Conservation (phyloP, 2,797 vertebrate genomes). For the Octomys mimax region DNA sequence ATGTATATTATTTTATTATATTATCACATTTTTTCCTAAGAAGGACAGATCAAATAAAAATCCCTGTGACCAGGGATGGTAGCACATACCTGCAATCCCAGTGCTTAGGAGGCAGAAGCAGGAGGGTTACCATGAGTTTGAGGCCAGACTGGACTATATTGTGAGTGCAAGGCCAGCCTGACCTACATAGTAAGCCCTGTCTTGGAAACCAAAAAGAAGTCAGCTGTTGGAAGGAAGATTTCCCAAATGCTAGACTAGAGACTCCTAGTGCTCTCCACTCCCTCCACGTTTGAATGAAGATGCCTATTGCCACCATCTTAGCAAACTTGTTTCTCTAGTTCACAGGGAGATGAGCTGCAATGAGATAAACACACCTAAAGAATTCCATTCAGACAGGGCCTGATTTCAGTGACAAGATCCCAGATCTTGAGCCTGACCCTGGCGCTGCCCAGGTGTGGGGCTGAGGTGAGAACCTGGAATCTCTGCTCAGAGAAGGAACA, state of each 20-base stretch:
- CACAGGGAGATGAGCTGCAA: background rate
- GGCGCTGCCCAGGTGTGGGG: background rate
- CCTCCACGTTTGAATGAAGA: background rate
- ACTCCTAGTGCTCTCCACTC: background rate
- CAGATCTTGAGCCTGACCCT: background rate
- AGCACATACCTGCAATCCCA: background rate
- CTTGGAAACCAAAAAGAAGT: background rate
- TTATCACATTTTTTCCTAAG: background rate
- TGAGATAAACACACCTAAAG: background rate
- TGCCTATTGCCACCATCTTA: background rate
- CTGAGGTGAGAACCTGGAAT: background rate
- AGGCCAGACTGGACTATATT: background rate
- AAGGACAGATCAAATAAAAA: background rate
- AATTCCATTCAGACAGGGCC: background rate
- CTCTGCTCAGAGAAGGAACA: background rate
- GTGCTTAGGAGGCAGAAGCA: background rate
- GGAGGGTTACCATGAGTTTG: background rate
- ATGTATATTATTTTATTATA: conserved; percentile 4
- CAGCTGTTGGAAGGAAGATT: background rate
- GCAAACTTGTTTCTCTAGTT: background rate
- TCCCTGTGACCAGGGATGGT: background rate
- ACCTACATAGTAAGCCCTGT: background rate
- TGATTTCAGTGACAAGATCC: background rate
- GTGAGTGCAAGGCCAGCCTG: background rate
- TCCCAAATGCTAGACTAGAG: background rate